These are phyloP conservation scores for Sebastes cheni DNA, from an alignment of 2,797 vertebrate species.

Conservation along the genomic window DNA sequence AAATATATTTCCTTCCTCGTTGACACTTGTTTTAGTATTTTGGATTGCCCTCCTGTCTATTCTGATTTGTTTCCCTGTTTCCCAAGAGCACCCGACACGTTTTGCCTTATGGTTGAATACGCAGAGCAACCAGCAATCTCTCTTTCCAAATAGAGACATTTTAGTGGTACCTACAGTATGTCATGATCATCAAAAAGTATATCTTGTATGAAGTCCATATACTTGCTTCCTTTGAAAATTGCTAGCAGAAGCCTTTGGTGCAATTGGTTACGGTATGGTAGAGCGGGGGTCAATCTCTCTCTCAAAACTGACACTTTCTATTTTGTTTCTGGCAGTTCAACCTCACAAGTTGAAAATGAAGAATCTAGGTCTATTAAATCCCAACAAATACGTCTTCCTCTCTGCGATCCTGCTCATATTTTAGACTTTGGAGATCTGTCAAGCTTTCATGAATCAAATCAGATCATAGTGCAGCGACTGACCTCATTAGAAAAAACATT, in stretches of 20 bases:
- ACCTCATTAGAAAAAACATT: conserved; percentile 26
- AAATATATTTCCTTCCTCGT: no score
- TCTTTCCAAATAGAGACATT: neutral
- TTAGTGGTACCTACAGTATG: neutral
- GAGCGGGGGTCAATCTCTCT: neutral
- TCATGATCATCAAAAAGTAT: conserved; percentile 1
- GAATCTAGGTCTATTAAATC: neutral
- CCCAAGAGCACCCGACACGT: no score
- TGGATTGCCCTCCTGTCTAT: no score
- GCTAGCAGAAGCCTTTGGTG: neutral
- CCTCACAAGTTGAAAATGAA: neutral
- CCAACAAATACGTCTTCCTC: neutral
- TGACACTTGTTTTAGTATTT: no score
- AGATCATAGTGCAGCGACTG: neutral
- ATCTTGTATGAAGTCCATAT: neutral
- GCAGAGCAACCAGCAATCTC: no score
- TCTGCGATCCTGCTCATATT: neutral
- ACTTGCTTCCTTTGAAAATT: neutral
- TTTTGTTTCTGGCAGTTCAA: neutral
- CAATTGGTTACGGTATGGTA: neutral
- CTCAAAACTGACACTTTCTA: neutral
- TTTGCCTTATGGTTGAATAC: no score
- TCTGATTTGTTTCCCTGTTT: no score
- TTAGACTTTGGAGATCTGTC: neutral
- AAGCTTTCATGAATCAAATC: conserved; percentile 12